phyloP scores from a whole-genome alignment of 2,113 vertebrate species.

The Protobothrops flavoviridis region DNA sequence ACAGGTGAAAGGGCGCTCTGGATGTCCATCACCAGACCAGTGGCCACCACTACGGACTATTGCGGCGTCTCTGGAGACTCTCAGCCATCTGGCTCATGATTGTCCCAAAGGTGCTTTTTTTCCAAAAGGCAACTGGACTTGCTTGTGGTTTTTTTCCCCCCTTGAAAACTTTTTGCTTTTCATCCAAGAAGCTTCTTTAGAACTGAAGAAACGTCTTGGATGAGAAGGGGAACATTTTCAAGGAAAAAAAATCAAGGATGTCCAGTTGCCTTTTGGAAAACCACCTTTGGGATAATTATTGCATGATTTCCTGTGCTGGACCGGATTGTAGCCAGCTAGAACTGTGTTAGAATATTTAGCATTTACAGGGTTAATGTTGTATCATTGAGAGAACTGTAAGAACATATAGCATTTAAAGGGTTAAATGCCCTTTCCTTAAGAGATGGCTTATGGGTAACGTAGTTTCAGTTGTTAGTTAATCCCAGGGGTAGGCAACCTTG shows the following conservation, averaged over 20 bases:
- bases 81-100: background rate
- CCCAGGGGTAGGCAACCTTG: too few species aligned
- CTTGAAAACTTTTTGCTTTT: background rate
- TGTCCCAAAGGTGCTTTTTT: background rate
- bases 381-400: too few species aligned
- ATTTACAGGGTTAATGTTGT: too few species aligned
- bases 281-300: too few species aligned
- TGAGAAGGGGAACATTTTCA: background rate
- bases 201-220: background rate
- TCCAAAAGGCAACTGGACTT: background rate
- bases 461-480: too few species aligned
- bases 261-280: background rate
- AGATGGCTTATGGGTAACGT: too few species aligned
- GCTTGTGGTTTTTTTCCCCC: background rate
- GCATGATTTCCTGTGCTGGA: too few species aligned
- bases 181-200: background rate
- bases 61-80: background rate
- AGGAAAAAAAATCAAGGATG: background rate
- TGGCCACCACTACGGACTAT: background rate
- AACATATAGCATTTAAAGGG: too few species aligned
- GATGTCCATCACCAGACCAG: background rate
- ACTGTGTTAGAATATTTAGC: too few species aligned
- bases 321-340: too few species aligned
- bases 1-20: background rate
- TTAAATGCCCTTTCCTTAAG: too few species aligned